Base-by-base conservation (phyloP, 2,113 vertebrate species). In the Crypturellus undulatus region DNA sequence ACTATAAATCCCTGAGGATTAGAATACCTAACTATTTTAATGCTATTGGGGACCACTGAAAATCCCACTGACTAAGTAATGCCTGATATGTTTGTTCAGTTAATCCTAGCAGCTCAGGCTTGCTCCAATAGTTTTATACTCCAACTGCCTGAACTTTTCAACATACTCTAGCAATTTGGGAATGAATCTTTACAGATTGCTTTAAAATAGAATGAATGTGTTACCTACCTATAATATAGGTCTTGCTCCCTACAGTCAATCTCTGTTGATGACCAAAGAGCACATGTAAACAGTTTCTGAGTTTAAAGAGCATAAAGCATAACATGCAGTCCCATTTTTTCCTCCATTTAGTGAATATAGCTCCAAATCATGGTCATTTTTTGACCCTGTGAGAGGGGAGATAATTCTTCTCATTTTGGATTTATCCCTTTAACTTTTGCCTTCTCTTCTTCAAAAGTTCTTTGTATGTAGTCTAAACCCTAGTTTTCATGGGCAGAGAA, bases 1-100 rank as follows among this genome's bases (percentile, higher is more conserved):
- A 79, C 52, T 82, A 21, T 63, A 62, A 91, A 87, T 54, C 43
- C 26, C 20, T 54, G 18, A 14, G 17, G 38, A 82, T 92, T 79
- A 87, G 38, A 93, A 60, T 92, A 84, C 30, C 62, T 79, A 43
- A 22, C 58, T 89, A 11, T 68, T 90, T 84, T 89, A 89, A 72
- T 58, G 36, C 5, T 81, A 3, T 43, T 90, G 80, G 30, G 19
- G 18, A 75, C 45, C 43, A 62, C 16, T 62, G 49, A 86, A 90
- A 96, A 93, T 76, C 72, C 63, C 47, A 93, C n/a, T 0, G 0
- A 56, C 26, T 54, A 79, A 85, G 32, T 69, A 77, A 88, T 38
- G 38, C 6, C 77, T 81, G 72, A 38, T 90, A 68, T 81, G 45
- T 87, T 92, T 92, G 69, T 78, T 89, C 52, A 71, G n/a, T 71